phyloP scores from a whole-genome alignment of 2,888 invertebrate species.

The Agapostemon virescens region DNA sequence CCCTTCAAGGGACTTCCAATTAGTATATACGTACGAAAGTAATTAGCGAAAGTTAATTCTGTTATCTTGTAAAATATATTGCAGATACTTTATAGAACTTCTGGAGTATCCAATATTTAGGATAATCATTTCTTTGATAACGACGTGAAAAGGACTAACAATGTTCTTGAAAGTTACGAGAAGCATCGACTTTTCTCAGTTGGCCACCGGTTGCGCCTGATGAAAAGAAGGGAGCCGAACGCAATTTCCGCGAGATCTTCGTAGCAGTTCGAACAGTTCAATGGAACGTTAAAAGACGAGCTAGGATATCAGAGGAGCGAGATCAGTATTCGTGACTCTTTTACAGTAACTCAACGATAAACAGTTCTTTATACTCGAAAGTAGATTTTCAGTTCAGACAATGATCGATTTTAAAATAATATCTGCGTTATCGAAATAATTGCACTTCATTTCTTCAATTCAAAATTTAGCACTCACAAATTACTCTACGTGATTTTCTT shows the following conservation, averaged over 20 bases:
- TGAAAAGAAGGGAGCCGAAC: conserved; percentile 15
- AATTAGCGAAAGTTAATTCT: no score
- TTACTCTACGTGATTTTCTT: no score
- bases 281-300: conserved; percentile 12
- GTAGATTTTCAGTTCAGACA: no score
- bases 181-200: background rate
- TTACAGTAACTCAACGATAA: background rate
- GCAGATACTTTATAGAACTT: background rate
- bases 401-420: no score
- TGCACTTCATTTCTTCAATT: no score
- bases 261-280: conserved; percentile 17
- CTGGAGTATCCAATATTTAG: background rate
- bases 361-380: no score
- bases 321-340: background rate
- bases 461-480: no score
- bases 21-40: no score
- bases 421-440: no score
- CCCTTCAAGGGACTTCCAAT: no score
- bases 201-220: background rate
- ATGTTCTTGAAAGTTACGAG: background rate
- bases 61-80: background rate
- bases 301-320: background rate
- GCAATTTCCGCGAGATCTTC: conserved; percentile 9
- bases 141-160: background rate
- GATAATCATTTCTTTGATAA: background rate